A percentile compares a stretch with the other conserved stretches of the same genome.
phyloP scores from a whole-genome alignment of 2,113 vertebrate genomes.

The Isurus oxyrinchus region DNA sequence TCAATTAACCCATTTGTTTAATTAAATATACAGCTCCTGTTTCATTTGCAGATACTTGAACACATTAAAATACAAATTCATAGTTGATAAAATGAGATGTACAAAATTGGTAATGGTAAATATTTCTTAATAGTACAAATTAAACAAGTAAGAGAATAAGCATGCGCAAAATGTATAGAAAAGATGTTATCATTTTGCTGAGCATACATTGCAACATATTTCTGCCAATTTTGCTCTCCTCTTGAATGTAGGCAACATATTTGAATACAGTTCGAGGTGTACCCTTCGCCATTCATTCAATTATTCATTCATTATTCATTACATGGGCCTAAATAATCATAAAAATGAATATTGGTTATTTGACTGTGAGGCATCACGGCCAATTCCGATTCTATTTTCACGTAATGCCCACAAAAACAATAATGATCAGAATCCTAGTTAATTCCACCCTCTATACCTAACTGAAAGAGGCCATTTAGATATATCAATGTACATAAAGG shows the following conservation, averaged over 20 bases:
- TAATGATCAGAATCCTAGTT: not conserved
- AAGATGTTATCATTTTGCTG: not conserved
- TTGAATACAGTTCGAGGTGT: not conserved
- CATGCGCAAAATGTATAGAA: not conserved
- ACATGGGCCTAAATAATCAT: not conserved
- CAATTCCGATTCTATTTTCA: not conserved
- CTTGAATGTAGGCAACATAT: not conserved
- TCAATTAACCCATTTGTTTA: slow-evolving; percentile 2
- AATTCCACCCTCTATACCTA: no score
- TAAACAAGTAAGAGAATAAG: not conserved
- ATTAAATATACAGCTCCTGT: slow-evolving; percentile 10
- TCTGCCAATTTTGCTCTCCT: not conserved
- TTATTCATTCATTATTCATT: not conserved
- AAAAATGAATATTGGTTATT: not conserved
- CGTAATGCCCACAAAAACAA: not conserved
- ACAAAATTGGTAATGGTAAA: not conserved
- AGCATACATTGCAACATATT: not conserved
- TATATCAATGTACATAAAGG: not conserved
- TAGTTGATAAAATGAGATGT: not conserved
- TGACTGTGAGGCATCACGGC: not conserved
- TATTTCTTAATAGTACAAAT: not conserved
- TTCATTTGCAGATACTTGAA: not conserved
- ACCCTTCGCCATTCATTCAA: not conserved
- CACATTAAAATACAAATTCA: not conserved
- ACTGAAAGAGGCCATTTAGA: not conserved